phyloP scores from a whole-genome alignment of 2,113 vertebrate species.

The Proterorhinus semilunaris region DNA sequence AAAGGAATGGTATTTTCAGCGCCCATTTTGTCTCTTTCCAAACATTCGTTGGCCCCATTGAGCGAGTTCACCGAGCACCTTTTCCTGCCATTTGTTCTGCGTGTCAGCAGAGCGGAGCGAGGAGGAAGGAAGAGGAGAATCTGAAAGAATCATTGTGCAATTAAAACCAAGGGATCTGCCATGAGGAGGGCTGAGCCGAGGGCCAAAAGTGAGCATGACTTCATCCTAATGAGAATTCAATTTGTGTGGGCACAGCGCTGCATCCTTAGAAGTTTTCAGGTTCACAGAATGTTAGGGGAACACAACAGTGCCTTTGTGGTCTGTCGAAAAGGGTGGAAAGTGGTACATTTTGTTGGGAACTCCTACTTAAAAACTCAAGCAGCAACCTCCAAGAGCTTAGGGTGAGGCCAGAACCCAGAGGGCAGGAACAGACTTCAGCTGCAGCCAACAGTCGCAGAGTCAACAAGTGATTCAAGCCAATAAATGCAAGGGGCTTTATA shows the following conservation, averaged over 20 bases:
- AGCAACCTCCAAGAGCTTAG: neutral
- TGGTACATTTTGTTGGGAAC: slow-evolving; percentile 4
- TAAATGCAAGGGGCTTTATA: neutral
- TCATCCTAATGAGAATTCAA: slow-evolving; percentile 9
- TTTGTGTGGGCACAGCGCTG: slow-evolving; percentile 1
- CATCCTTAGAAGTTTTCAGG: slow-evolving; percentile 7
- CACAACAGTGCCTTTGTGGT: slow-evolving; percentile 27
- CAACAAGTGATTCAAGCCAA: neutral
- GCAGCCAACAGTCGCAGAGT: neutral
- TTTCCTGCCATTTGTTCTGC: slow-evolving; percentile 28
- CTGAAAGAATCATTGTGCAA: slow-evolving; percentile 50
- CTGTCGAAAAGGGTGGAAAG: neutral
- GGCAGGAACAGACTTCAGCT: neutral
- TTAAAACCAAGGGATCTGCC: slow-evolving; percentile 19
- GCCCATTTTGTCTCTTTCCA: slow-evolving; percentile 25
- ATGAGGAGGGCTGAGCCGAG: slow-evolving; percentile 18
- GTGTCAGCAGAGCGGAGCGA: slow-evolving; percentile 32
- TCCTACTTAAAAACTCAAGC: slow-evolving; percentile 13
- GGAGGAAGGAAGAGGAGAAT: slow-evolving; percentile 40
- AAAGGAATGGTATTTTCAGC: too few species aligned
- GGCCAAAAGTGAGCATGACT: slow-evolving; percentile 26
- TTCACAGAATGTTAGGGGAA: slow-evolving; percentile 6
- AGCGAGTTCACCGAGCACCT: slow-evolving; percentile 8
- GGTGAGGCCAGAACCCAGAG: neutral
- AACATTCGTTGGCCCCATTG: slow-evolving; percentile 26